A percentile compares a stretch with the other conserved stretches of the same genome.
Conservation (phyloP, 2,888 invertebrate genomes). For the Chrysomela aeneicollis region DNA sequence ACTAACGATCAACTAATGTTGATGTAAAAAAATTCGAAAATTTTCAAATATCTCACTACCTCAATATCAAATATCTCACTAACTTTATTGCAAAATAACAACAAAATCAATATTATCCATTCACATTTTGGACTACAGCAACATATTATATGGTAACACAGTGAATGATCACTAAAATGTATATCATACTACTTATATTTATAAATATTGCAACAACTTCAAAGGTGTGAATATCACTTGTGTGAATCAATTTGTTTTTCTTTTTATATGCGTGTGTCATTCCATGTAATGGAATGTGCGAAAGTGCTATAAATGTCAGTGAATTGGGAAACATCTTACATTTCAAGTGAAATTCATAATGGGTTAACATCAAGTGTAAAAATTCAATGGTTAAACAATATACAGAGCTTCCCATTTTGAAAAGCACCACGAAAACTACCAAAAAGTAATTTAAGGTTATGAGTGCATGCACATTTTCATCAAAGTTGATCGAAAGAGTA, state of each 20-base stretch:
- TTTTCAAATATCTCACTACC: too few species aligned
- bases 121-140: too few species aligned
- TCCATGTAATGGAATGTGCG: background rate
- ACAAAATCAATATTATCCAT: background rate
- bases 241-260: too few species aligned
- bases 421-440: background rate
- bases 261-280: background rate
- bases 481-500: background rate
- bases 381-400: background rate
- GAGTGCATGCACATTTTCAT: background rate
- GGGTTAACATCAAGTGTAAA: too few species aligned
- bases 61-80: background rate
- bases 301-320: background rate
- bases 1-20: too few species aligned
- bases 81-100: background rate
- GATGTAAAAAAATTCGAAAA: too few species aligned
- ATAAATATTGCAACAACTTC: background rate
- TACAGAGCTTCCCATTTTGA: background rate
- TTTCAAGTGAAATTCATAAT: background rate
- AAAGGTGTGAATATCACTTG: too few species aligned
- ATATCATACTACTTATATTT: background rate
- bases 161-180: too few species aligned
- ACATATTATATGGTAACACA: too few species aligned
- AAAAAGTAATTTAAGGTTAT: background rate
- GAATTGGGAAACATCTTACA: background rate